A percentile compares a stretch with the other conserved stretches of the same genome.
Conservation (phyloP, 2,888 invertebrate genomes). For the Tachina grossa region DNA sequence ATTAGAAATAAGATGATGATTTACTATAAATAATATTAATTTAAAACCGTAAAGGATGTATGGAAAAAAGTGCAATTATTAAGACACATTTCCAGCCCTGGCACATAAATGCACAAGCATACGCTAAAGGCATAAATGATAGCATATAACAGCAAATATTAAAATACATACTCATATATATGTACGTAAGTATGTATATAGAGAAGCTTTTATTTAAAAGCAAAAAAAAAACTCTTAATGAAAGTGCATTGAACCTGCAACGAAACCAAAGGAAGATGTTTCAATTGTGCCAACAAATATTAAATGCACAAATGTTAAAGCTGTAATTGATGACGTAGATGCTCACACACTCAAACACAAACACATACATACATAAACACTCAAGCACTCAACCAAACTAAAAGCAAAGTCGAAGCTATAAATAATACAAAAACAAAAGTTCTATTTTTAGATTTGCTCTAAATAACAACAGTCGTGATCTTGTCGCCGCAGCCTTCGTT, state of each 20-base stretch:
- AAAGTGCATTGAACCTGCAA: constrained; percentile 64
- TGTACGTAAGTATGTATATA: background rate
- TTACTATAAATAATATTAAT: background rate
- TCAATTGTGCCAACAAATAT: background rate
- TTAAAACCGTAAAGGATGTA: background rate
- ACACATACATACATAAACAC: background rate
- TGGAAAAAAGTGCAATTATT: background rate
- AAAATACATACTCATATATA: background rate
- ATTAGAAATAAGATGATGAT: no score
- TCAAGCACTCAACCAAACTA: background rate
- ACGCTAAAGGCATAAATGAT: background rate
- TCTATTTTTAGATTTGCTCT: constrained; percentile 65
- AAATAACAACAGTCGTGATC: constrained; percentile 54
- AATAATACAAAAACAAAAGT: constrained; percentile 50
- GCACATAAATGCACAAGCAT: background rate
- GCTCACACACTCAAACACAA: background rate
- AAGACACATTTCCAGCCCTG: background rate
- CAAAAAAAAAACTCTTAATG: constrained; percentile 27
- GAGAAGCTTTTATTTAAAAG: constrained; percentile 39
- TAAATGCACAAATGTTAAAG: constrained; percentile 28
- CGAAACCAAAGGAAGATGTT: constrained; percentile 36
- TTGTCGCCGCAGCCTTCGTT: constrained; percentile 8
- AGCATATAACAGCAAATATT: background rate
- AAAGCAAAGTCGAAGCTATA: constrained; percentile 39
- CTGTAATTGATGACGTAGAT: constrained; percentile 69